phyloP scores from a whole-genome alignment of 1,140 invertebrate species.

The Zaprionus davidi region DNA sequence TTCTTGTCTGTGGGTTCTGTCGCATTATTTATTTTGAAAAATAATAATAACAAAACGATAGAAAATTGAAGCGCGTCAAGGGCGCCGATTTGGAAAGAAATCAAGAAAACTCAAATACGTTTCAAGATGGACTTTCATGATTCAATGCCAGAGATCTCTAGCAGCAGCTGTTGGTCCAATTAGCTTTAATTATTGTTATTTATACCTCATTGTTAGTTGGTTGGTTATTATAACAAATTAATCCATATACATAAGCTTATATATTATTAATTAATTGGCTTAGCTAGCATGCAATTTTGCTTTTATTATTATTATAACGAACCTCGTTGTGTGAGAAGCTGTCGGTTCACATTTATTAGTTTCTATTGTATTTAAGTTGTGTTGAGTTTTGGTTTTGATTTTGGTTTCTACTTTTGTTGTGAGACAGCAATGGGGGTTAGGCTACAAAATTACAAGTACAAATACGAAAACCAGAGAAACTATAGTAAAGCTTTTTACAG shows the following conservation, averaged over 20 bases:
- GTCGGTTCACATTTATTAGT: slow-evolving; percentile 23
- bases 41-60: slow-evolving; percentile 2
- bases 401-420: slow-evolving; percentile 25
- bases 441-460: slow-evolving; percentile 14
- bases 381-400: slow-evolving; percentile 10
- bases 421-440: slow-evolving; percentile 30
- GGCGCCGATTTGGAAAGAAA: background rate
- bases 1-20: background rate
- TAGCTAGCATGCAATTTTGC: slow-evolving; percentile 56
- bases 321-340: slow-evolving; percentile 24
- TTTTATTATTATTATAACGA: slow-evolving; percentile 28
- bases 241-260: slow-evolving; percentile 2
- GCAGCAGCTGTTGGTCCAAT: background rate
- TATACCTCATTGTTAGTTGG: slow-evolving; percentile 18
- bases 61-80: background rate
- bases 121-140: background rate
- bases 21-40: slow-evolving; percentile 9
- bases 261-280: slow-evolving; percentile 3
- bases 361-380: slow-evolving; percentile 27
- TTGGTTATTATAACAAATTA: slow-evolving; percentile 1
- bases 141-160: slow-evolving; percentile 22
- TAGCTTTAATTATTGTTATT: slow-evolving; percentile 14
- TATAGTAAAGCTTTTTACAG: slow-evolving; percentile 30
- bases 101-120: background rate
- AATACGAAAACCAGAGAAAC: slow-evolving; percentile 24